Percentiles rank a stretch among this genome's conserved stretches.
Evolutionary conservation across 1,140 invertebrate genomes (phyloP).

Genomic region (Trichoplusia ni): DNA sequence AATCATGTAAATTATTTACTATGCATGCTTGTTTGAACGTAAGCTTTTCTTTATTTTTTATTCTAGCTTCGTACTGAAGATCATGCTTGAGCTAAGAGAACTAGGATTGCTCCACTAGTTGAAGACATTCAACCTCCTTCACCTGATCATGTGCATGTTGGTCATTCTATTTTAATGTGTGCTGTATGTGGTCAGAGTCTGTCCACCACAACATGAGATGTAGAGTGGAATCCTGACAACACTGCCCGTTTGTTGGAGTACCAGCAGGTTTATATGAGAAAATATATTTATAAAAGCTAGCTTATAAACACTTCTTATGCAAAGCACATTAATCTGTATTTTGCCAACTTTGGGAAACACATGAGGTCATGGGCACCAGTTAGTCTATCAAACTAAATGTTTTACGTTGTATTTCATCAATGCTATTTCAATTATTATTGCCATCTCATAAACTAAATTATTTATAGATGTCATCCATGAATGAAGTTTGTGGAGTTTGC

Average conservation of each 20-base stretch:
- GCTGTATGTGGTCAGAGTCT: slow-evolving; percentile 21
- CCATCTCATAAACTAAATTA: too few species aligned
- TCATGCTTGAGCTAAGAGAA: slow-evolving; percentile 19
- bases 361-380: too few species aligned
- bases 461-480: slow-evolving; percentile 31
- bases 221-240: slow-evolving; percentile 13
- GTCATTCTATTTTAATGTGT: slow-evolving; percentile 2
- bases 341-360: too few species aligned
- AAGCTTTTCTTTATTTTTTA: slow-evolving; percentile 14
- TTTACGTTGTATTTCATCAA: too few species aligned
- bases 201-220: slow-evolving; percentile 2
- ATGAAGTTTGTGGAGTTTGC: slow-evolving; percentile 31
- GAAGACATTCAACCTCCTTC: neutral
- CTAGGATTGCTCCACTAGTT: neutral
- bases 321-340: too few species aligned
- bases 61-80: slow-evolving; percentile 11
- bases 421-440: too few species aligned
- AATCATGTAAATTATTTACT: neutral
- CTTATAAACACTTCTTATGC: neutral
- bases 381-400: too few species aligned
- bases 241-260: slow-evolving; percentile 10
- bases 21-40: neutral
- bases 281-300: neutral
- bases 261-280: slow-evolving; percentile 11
- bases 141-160: slow-evolving; percentile 1